Evolutionary conservation across 2,113 vertebrate species (phyloP).

Genomic region (Maccullochella peelii): DNA sequence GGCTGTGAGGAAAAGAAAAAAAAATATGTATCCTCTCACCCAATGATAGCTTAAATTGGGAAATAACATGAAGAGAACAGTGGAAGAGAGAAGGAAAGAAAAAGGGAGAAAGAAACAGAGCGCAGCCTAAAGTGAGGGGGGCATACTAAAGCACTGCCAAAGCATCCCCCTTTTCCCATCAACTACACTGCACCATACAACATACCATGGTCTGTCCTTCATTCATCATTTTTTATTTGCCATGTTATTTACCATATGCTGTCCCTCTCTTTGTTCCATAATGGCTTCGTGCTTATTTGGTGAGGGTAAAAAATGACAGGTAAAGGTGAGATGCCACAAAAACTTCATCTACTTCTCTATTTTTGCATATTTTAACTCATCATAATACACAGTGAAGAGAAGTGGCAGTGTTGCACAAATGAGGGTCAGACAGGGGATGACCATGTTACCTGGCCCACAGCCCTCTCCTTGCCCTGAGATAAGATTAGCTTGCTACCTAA

Average conservation of each 20-base stretch:
- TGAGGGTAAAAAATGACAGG: not conserved
- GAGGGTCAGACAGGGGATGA: conserved; percentile 46
- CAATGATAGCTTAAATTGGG: not conserved
- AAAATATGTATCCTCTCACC: not conserved
- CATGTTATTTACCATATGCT: not conserved
- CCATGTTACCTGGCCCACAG: conserved; percentile 57
- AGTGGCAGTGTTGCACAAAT: conserved; percentile 13
- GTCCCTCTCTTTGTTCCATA: not conserved
- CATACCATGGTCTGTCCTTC: not conserved
- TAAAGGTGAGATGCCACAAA: not conserved
- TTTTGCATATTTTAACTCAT: not conserved
- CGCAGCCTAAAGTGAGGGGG: not conserved
- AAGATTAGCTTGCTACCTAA: conserved; percentile 76
- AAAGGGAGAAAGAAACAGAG: not conserved
- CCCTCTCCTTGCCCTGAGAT: conserved; percentile 58
- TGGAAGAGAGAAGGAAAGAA: not conserved
- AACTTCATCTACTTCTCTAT: not conserved
- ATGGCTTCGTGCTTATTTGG: not conserved
- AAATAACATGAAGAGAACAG: conserved; percentile 5
- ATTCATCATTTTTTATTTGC: not conserved
- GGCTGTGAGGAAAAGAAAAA: conserved; percentile 2
- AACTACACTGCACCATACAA: not conserved
- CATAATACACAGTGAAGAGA: conserved; percentile 10
- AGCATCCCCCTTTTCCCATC: not conserved
- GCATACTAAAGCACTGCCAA: not conserved